Conservation (phyloP, 2,797 vertebrate species). For the Picus viridis region DNA sequence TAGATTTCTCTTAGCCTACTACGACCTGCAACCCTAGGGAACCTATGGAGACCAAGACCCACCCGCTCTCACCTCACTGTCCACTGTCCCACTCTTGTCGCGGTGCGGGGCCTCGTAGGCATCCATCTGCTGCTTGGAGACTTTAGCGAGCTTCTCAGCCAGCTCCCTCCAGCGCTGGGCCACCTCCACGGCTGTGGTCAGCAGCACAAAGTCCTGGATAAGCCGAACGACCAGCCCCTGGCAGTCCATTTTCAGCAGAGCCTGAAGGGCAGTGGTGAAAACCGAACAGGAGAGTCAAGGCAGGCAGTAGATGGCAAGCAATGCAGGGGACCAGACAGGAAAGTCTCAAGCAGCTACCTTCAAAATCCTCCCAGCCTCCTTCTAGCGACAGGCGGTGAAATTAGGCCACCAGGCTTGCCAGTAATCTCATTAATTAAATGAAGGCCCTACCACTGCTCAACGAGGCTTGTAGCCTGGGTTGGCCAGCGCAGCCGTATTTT, state of each 20-base stretch:
- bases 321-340: not conserved
- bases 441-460: not conserved
- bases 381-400: not conserved
- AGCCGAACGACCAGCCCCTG: slow-evolving; percentile 93
- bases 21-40: not conserved
- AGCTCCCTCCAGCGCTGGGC: slow-evolving; percentile 95
- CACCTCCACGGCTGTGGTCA: slow-evolving; percentile 96
- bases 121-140: slow-evolving; percentile 95
- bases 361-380: not conserved
- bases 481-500: not conserved
- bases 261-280: slow-evolving; percentile 72
- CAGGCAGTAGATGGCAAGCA: rapidly evolving
- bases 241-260: slow-evolving; percentile 96
- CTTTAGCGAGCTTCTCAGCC: slow-evolving; percentile 90
- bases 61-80: slow-evolving; percentile 86
- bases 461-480: not conserved
- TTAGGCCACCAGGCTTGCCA: not conserved
- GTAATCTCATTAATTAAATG: not conserved
- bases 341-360: not conserved
- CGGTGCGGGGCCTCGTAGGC: slow-evolving; percentile 94
- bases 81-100: slow-evolving; percentile 88
- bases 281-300: not conserved
- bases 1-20: too few relatives aligned
- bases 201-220: slow-evolving; percentile 91
- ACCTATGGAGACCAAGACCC: rapidly evolving